These are phyloP conservation scores for Pseudomyrmex flavicornis DNA, from an alignment of 1,140 invertebrate genomes.

Conservation along the genomic window DNA sequence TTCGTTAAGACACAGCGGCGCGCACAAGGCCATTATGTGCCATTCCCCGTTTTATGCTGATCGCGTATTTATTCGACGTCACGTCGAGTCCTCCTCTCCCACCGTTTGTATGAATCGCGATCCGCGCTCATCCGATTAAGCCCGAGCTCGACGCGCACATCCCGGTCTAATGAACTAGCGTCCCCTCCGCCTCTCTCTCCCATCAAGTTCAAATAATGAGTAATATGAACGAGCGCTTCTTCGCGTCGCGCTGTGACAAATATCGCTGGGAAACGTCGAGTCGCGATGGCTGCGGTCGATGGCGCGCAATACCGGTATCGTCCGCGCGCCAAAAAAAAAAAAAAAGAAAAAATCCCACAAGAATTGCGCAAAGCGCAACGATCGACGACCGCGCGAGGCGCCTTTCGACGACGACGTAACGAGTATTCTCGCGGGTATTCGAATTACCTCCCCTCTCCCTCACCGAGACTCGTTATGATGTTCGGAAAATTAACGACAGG, in stretches of 20 bases:
- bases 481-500: slow-evolving; percentile 68
- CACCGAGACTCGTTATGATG: slow-evolving; percentile 57
- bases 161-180: slow-evolving; percentile 63
- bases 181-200: slow-evolving; percentile 35
- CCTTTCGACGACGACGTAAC: slow-evolving; percentile 37
- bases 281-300: slow-evolving; percentile 48
- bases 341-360: not conserved
- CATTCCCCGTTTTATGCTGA: slow-evolving; percentile 28
- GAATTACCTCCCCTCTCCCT: slow-evolving; percentile 46
- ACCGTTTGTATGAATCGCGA: slow-evolving; percentile 55
- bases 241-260: slow-evolving; percentile 42
- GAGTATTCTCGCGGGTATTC: slow-evolving; percentile 48
- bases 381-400: not conserved
- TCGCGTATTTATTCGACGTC: slow-evolving; percentile 55
- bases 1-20: slow-evolving; percentile 36
- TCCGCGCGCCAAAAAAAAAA: not conserved
- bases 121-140: slow-evolving; percentile 60
- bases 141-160: slow-evolving; percentile 24
- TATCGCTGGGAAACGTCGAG: slow-evolving; percentile 53
- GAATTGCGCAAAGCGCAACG: slow-evolving; percentile 9
- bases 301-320: slow-evolving; percentile 10
- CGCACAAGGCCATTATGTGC: slow-evolving; percentile 29
- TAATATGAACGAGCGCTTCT: slow-evolving; percentile 57
- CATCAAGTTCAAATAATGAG: slow-evolving; percentile 65
- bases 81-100: slow-evolving; percentile 16